A percentile compares a stretch with the other conserved stretches of the same genome.
Conservation (phyloP, 2,797 vertebrate genomes). For the Falco concolor region DNA sequence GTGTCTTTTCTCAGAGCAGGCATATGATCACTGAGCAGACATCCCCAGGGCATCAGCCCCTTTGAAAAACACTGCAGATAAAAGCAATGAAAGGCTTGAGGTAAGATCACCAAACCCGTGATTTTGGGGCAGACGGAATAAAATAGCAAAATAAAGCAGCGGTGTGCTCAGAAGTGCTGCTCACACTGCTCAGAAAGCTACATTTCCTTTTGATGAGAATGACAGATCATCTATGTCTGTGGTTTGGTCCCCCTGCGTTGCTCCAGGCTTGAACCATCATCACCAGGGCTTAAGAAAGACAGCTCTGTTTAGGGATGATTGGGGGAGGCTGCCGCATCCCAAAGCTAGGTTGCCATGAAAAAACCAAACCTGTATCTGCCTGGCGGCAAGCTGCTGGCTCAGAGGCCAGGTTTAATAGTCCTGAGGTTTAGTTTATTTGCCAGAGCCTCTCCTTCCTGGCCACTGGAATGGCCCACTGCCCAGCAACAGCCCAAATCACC, state of each 20-base stretch:
- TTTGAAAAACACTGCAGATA: neutral
- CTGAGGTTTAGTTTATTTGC: neutral
- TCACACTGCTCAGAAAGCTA: neutral
- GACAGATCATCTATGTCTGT: neutral
- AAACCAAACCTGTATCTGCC: neutral
- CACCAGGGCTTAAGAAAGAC: neutral
- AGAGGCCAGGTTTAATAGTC: neutral
- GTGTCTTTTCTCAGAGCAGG: neutral
- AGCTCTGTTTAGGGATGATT: neutral
- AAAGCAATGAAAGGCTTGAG: neutral
- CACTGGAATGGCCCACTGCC: neutral
- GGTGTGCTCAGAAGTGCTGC: neutral
- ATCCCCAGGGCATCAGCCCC: neutral
- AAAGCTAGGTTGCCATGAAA: neutral
- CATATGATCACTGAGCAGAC: neutral
- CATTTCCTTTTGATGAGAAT: neutral
- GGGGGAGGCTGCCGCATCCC: neutral
- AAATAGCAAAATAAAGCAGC: neutral
- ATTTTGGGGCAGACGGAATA: neutral
- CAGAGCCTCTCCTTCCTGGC: neutral
- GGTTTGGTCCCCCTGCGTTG: accelerated
- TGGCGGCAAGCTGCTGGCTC: neutral
- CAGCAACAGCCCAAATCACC: neutral
- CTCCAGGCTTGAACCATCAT: neutral
- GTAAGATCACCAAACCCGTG: neutral